Conservation (phyloP, 1,140 invertebrate species). For the Bilobella aurantiaca region DNA sequence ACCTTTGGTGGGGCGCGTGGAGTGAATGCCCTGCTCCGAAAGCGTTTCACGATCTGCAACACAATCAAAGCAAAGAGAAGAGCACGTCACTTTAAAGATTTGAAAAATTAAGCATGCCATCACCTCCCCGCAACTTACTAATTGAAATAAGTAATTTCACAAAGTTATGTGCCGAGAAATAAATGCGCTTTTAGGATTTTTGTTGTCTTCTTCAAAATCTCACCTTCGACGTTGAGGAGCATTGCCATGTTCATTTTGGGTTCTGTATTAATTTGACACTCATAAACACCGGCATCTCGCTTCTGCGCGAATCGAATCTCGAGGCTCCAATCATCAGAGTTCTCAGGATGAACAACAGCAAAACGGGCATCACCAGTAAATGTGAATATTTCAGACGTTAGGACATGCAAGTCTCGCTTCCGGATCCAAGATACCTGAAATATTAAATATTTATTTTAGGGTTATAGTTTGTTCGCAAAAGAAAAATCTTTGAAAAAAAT, state of each 20-base stretch:
- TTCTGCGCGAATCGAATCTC: slow-evolving; percentile 76
- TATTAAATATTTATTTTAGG: no score
- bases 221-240: slow-evolving; percentile 65
- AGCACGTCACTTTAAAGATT: no score
- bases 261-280: slow-evolving; percentile 55
- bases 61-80: slow-evolving; percentile 4
- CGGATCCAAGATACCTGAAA: slow-evolving; percentile 81
- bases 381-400: slow-evolving; percentile 72
- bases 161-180: no score
- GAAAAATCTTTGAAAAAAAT: slow-evolving; percentile 6
- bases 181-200: no score
- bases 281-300: slow-evolving; percentile 75
- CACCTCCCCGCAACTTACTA: no score
- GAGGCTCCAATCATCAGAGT: slow-evolving; percentile 82
- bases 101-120: no score
- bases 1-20: slow-evolving; percentile 33
- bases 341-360: slow-evolving; percentile 68
- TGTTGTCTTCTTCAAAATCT: no score
- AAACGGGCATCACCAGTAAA: slow-evolving; percentile 79
- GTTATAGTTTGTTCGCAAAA: no score
- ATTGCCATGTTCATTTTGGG: slow-evolving; percentile 74
- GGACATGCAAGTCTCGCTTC: slow-evolving; percentile 75
- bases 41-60: slow-evolving; percentile 35
- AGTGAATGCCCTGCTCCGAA: slow-evolving; percentile 33
- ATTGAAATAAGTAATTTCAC: no score